Conservation (phyloP, 2,113 vertebrate genomes). For the Lagopus muta region DNA sequence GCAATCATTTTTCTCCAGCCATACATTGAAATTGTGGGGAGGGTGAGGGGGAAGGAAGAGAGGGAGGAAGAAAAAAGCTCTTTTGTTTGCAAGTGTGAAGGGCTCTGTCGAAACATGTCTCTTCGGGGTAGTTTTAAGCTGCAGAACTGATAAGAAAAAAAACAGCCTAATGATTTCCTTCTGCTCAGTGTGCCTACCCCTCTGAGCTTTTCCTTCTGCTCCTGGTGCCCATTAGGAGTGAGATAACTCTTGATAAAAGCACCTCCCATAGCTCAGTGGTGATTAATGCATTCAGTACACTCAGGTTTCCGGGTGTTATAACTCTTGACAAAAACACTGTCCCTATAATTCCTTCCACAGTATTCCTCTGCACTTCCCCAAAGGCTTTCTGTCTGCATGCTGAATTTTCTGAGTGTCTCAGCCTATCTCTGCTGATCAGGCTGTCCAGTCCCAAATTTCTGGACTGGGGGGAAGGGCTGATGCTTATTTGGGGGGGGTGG, state of each 20-base stretch:
- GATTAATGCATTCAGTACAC: neutral
- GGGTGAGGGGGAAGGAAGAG: constrained; percentile 6
- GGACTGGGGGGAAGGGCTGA: neutral
- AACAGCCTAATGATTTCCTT: constrained; percentile 52
- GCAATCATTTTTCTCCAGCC: constrained; percentile 68
- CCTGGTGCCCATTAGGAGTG: constrained; percentile 7
- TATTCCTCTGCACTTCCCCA: neutral
- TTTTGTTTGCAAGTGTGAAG: constrained; percentile 72
- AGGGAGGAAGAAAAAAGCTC: constrained; percentile 62
- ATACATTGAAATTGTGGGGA: constrained; percentile 20
- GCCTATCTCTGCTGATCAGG: neutral
- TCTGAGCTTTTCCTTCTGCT: neutral
- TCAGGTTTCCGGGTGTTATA: neutral
- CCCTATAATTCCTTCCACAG: neutral
- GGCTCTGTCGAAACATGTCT: constrained; percentile 64
- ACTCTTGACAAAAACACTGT: neutral
- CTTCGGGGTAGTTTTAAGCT: constrained; percentile 57
- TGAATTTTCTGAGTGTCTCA: constrained; percentile 9
- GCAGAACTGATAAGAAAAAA: constrained; percentile 64
- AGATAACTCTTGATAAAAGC: neutral
- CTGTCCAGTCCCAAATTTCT: neutral
- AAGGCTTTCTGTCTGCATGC: constrained; percentile 3
- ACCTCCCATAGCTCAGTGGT: neutral
- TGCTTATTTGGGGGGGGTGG: neutral
- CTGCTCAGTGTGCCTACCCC: constrained; percentile 23